Conservation (phyloP, 2,797 vertebrate genomes). For the Takifugu rubripes region DNA sequence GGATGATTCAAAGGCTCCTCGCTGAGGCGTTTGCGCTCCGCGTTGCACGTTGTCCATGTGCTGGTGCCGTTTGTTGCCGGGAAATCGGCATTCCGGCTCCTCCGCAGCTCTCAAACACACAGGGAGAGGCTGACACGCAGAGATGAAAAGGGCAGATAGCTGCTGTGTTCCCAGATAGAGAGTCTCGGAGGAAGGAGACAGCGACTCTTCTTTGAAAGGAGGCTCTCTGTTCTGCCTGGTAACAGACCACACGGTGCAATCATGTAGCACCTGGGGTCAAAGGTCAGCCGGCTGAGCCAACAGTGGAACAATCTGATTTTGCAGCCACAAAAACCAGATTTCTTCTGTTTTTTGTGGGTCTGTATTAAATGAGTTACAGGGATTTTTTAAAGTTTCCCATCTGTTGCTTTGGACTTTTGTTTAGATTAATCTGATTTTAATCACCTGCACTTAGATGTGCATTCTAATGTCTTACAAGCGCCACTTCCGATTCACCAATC, state of each 20-base stretch:
- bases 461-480: constrained; percentile 28
- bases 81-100: constrained; percentile 4
- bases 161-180: constrained; percentile 17
- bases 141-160: constrained; percentile 35
- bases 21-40: constrained; percentile 3
- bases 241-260: constrained; percentile 49
- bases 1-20: constrained; percentile 1
- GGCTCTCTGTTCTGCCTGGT: constrained; percentile 31
- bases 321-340: too few species aligned
- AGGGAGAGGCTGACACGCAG: neutral
- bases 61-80: constrained; percentile 22
- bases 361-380: too few species aligned
- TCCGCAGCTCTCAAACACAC: constrained; percentile 7
- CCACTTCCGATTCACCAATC: constrained; percentile 28
- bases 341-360: too few species aligned
- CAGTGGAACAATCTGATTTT: neutral
- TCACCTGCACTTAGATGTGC: constrained; percentile 24
- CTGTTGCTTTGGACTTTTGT: neutral
- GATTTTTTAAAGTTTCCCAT: too few species aligned
- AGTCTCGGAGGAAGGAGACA: constrained; percentile 40
- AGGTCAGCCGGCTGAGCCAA: constrained; percentile 35
- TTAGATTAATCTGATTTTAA: constrained; percentile 30
- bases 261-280: constrained; percentile 41
- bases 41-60: neutral
- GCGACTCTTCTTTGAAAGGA: constrained; percentile 49